Evolutionary conservation across 1,140 invertebrate genomes (phyloP), one percentile per base, ranked within the genome.

Genomic region (Coboldia fuscipes): DNA sequence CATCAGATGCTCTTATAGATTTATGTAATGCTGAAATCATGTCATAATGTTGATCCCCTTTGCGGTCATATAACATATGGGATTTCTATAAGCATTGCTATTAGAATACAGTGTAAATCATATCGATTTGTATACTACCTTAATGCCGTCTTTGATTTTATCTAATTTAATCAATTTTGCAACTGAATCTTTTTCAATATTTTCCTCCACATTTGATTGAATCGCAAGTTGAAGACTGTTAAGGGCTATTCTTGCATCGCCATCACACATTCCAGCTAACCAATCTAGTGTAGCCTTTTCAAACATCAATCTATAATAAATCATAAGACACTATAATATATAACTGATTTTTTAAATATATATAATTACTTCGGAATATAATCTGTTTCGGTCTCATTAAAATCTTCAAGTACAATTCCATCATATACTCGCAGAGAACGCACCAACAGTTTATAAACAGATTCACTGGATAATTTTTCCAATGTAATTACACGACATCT

Each of bases 31-130:
- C 81, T 8, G 81, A 85, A 42, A 79, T 75, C 17, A 70, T 71
- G 45, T 85, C 76, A 48, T 83, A 88, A 55, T 85, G 80, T 47
- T 83, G 74, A 37, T 86, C 81, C 12, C 81, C 80, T 50, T 69
- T 68, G 37, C 66, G 65, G 45, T 86, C 81, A 51, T 85, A 85
- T 12, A 81, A 40, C 39, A 81, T 61, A 47, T 77, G 74, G 16
- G 71, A 67, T 42, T 68, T 66, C 50, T 75, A 61, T 12, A 73
- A 51, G 29, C 46, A 48, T 33, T 16, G 17, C 36, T 22, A 4
- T 33, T 34, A 33, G 23, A 34, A n/a, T 20, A 13, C 9, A 17
- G 6, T 13, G 12, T 16, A 8, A 14, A 20, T 26, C 12, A 7
- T 9, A 20, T 5, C n/a, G n/a, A 6, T 18, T 8, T 10, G 14